These are phyloP conservation scores for Girardinus metallicus DNA, from an alignment of 2,797 vertebrate genomes.

Conservation along the genomic window DNA sequence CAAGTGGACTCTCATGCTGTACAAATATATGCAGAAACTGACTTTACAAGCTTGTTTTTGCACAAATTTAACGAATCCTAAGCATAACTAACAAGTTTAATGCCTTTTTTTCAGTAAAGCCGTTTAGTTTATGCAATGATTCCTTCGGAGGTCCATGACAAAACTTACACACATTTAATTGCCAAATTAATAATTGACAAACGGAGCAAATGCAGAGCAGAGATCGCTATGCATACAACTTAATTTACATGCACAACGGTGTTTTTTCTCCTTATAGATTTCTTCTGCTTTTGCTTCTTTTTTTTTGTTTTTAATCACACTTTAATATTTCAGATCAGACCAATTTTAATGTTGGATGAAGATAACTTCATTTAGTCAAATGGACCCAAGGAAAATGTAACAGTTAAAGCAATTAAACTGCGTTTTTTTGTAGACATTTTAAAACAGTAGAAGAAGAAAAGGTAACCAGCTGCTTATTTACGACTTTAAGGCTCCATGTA, in stretches of 20 bases:
- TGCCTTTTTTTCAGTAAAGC: background rate
- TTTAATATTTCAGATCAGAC: background rate
- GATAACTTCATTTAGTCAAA: background rate
- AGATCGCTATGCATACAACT: background rate
- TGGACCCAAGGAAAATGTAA: background rate
- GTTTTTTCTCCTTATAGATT: background rate
- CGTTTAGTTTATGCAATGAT: background rate
- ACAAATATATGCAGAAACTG: conserved; percentile 29
- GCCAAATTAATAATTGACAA: background rate
- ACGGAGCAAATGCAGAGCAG: background rate
- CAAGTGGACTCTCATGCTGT: conserved; percentile 37
- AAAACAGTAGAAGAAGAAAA: background rate
- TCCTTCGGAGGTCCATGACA: background rate
- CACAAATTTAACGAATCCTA: conserved; percentile 42
- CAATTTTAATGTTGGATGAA: background rate
- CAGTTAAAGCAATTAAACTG: background rate
- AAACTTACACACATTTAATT: background rate
- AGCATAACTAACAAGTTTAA: background rate
- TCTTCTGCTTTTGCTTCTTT: background rate
- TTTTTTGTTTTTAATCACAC: background rate
- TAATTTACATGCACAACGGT: background rate
- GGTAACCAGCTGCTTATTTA: background rate
- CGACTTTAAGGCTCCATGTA: background rate
- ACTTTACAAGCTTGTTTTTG: conserved; percentile 33
- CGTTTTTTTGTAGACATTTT: background rate